Conservation (phyloP, 2,113 vertebrate species). For the Thunnus thynnus region DNA sequence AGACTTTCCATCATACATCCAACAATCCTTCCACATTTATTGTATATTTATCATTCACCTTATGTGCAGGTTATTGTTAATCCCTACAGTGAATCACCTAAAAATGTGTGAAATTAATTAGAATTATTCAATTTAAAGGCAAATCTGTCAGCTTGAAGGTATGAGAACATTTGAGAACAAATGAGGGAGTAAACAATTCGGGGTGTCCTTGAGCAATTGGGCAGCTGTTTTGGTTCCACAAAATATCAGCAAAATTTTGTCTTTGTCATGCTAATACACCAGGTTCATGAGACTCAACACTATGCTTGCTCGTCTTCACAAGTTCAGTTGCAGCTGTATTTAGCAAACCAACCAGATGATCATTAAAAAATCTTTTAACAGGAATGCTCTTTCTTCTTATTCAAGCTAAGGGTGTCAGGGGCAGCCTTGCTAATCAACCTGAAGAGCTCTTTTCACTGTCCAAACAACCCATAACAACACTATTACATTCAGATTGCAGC, state of each 20-base stretch:
- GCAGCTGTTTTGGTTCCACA: not conserved
- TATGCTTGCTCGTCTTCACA: not conserved
- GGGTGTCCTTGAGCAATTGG: not conserved
- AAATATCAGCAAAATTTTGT: not conserved
- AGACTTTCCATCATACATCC: no score
- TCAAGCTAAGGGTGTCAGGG: not conserved
- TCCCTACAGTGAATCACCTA: no score
- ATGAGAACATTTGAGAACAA: no score
- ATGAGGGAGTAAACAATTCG: not conserved
- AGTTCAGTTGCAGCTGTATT: not conserved
- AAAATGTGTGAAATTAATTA: no score
- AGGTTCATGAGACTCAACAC: not conserved
- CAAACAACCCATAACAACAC: constrained; percentile 34
- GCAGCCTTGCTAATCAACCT: constrained; percentile 9
- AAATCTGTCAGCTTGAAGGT: no score
- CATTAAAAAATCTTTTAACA: not conserved
- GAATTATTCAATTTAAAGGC: no score
- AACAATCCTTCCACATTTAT: no score
- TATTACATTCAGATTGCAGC: constrained; percentile 45
- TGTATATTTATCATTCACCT: no score
- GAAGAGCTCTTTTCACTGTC: constrained; percentile 5
- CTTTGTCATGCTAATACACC: not conserved
- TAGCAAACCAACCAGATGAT: not conserved
- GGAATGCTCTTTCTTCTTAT: not conserved
- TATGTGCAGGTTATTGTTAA: no score